These are phyloP conservation scores for Ornithoptera priamus DNA, from an alignment of 2,888 invertebrate genomes.

Conservation along the genomic window DNA sequence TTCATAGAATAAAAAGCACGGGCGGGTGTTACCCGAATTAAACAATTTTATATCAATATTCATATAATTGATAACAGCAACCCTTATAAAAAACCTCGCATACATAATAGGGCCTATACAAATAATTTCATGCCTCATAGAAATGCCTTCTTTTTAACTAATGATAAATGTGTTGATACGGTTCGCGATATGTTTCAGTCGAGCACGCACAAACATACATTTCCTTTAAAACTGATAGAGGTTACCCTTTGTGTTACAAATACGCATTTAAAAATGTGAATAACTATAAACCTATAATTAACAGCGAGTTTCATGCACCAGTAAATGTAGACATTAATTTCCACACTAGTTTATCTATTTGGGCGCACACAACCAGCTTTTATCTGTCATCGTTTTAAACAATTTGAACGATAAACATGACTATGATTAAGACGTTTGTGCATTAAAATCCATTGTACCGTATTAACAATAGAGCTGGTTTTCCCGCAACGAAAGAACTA, in stretches of 20 bases:
- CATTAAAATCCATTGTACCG: slow-evolving; percentile 48
- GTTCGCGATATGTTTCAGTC: slow-evolving; percentile 59
- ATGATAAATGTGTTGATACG: slow-evolving; percentile 65
- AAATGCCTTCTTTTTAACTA: slow-evolving; percentile 54
- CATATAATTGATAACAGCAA: slow-evolving; percentile 18
- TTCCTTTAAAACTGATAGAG: slow-evolving; percentile 75
- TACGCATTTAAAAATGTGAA: slow-evolving; percentile 72
- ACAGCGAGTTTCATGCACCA: slow-evolving; percentile 79
- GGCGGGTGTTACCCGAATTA: slow-evolving; percentile 1
- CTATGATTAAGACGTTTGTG: slow-evolving; percentile 45
- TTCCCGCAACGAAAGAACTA: slow-evolving; percentile 44
- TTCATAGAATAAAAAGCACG: background rate
- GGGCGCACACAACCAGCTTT: slow-evolving; percentile 76
- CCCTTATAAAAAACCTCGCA: slow-evolving; percentile 20
- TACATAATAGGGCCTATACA: slow-evolving; percentile 43
- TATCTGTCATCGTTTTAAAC: slow-evolving; percentile 76
- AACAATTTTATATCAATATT: slow-evolving; percentile 12
- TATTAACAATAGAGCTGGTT: slow-evolving; percentile 48
- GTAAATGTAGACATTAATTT: slow-evolving; percentile 81
- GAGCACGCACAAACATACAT: slow-evolving; percentile 55
- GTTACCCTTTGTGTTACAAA: slow-evolving; percentile 73
- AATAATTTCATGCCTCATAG: slow-evolving; percentile 62
- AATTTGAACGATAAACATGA: slow-evolving; percentile 55
- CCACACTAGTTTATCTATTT: slow-evolving; percentile 80
- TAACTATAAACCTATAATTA: slow-evolving; percentile 78